Conservation (phyloP, 2,113 vertebrate genomes). For the Serinus canaria region DNA sequence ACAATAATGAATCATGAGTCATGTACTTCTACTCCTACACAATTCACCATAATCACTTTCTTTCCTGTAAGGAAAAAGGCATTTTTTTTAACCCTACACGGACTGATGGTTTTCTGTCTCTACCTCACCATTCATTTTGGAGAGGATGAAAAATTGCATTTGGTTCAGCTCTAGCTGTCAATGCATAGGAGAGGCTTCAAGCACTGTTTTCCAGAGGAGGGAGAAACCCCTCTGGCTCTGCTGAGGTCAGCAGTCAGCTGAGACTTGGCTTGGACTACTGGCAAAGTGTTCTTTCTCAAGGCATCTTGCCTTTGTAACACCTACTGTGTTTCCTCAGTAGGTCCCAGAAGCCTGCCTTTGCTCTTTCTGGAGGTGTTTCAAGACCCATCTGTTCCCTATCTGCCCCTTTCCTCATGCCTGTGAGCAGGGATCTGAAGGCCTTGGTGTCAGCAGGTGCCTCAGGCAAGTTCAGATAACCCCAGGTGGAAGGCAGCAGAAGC, state of each 20-base stretch:
- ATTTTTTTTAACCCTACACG: background rate
- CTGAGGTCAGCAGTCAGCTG: background rate
- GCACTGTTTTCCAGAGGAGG: background rate
- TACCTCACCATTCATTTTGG: background rate
- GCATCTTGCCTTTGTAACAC: background rate
- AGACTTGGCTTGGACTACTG: background rate
- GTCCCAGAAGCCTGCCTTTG: background rate
- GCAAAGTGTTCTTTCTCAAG: background rate
- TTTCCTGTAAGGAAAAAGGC: background rate
- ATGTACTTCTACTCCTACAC: slow-evolving; percentile 45
- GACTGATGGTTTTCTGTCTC: background rate
- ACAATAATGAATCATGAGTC: slow-evolving; percentile 3
- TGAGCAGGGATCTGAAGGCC: background rate
- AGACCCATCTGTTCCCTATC: background rate
- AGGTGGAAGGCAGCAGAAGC: background rate
- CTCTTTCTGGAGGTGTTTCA: background rate
- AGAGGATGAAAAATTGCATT: background rate
- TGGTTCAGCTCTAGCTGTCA: background rate
- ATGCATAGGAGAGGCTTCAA: background rate
- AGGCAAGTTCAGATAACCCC: background rate
- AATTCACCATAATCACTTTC: background rate
- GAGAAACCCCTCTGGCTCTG: background rate
- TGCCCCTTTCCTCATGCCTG: background rate
- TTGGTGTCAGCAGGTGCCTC: background rate
- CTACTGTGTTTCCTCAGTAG: background rate